Evolutionary conservation across 2,113 vertebrate genomes (phyloP).

Genomic region (Petroica traversi): DNA sequence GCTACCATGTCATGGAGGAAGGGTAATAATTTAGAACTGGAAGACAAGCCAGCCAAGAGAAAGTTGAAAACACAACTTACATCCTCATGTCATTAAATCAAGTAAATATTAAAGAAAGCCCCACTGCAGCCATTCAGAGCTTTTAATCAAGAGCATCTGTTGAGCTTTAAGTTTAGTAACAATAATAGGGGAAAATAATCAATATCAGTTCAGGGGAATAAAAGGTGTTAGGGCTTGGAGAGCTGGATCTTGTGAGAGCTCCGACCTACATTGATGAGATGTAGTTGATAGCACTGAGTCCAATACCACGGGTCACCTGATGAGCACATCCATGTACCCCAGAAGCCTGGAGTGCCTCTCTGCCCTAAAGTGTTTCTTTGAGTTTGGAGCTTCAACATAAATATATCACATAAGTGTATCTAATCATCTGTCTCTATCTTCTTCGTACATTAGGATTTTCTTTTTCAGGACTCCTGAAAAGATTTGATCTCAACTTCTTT

Average conservation of each 20-base stretch:
- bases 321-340: not conserved
- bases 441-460: not conserved
- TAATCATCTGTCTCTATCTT: accelerated
- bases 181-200: not conserved
- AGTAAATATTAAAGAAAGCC: not conserved
- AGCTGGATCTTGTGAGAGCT: not conserved
- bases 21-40: not conserved
- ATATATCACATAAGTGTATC: accelerated
- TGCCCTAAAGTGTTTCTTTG: not conserved
- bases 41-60: not conserved
- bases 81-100: not conserved
- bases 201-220: not conserved
- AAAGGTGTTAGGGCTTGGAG: not conserved
- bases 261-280: accelerated
- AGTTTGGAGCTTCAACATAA: not conserved
- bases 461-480: not conserved
- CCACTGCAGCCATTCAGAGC: not conserved
- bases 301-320: not conserved
- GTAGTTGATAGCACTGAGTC: accelerated
- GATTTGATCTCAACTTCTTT: not conserved
- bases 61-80: not conserved
- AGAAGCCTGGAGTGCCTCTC: not conserved
- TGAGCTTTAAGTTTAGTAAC: not conserved
- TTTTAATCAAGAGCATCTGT: not conserved
- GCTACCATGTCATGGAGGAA: not conserved